phyloP scores from a whole-genome alignment of 2,113 vertebrate species.

The Astatotilapia flaviijosephi region DNA sequence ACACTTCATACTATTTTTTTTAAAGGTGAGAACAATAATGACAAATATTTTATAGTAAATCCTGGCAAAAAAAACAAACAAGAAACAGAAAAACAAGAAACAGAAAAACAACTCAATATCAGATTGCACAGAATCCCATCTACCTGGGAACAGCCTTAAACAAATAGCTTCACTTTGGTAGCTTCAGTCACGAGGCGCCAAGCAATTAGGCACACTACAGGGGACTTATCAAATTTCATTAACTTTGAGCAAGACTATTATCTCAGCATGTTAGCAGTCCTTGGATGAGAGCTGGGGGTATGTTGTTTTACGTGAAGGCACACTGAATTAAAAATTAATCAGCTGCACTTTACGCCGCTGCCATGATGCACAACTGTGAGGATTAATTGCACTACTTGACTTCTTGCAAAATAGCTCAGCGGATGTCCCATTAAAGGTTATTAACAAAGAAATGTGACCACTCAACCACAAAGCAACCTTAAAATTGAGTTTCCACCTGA shows the following conservation, averaged over 20 bases:
- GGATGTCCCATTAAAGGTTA: background rate
- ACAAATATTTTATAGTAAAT: background rate
- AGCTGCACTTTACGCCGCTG: background rate
- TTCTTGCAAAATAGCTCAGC: background rate
- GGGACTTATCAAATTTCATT: background rate
- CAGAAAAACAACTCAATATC: background rate
- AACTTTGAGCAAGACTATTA: background rate
- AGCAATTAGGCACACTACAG: background rate
- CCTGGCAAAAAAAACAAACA: accelerated
- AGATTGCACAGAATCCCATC: background rate
- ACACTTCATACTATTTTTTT: background rate
- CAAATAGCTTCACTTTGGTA: background rate
- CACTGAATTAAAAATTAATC: background rate
- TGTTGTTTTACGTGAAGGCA: background rate
- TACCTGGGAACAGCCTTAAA: background rate
- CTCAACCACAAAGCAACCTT: background rate
- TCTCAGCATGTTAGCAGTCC: background rate
- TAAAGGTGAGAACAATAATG: too few species aligned
- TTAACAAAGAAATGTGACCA: background rate
- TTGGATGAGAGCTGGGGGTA: background rate
- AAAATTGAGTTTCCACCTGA: background rate
- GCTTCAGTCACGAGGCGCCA: background rate
- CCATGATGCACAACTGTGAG: background rate
- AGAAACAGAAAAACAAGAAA: accelerated
- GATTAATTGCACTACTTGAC: background rate